A percentile compares a stretch with the other conserved stretches of the same genome.
Conservation (phyloP, 2,113 vertebrate species). For the Anser cygnoides region DNA sequence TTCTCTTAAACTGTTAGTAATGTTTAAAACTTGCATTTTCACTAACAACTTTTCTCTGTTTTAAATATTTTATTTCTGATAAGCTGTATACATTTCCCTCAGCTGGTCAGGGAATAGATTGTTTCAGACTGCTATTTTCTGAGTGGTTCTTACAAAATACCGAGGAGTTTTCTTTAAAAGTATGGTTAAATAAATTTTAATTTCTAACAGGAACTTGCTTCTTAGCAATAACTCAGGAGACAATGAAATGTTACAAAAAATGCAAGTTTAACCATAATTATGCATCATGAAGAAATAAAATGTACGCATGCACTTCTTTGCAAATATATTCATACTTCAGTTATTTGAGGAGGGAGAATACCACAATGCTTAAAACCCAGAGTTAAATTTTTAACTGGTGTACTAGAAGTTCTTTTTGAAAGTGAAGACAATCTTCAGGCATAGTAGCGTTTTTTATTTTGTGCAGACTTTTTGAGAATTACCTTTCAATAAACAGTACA, state of each 20-base stretch:
- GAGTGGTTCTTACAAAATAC: neutral
- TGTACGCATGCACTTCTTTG: neutral
- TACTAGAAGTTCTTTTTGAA: neutral
- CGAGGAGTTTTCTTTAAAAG: neutral
- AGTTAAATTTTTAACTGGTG: neutral
- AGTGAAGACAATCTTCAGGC: neutral
- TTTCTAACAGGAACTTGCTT: neutral
- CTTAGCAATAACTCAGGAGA: neutral
- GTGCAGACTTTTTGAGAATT: neutral
- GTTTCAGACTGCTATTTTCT: neutral
- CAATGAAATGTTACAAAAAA: neutral
- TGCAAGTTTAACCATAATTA: neutral
- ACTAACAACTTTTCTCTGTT: neutral
- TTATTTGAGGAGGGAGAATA: neutral
- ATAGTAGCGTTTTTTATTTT: neutral
- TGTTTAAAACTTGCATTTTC: neutral
- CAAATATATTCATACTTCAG: neutral
- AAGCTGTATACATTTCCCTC: neutral
- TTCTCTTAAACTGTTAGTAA: neutral
- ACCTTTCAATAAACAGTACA: neutral
- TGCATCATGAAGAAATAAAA: neutral
- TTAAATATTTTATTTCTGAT: neutral
- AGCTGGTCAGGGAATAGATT: neutral
- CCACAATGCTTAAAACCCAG: neutral
- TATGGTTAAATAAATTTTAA: neutral